Evolutionary conservation across 2,888 invertebrate genomes (phyloP).

Genomic region (Drosophila helvetica): DNA sequence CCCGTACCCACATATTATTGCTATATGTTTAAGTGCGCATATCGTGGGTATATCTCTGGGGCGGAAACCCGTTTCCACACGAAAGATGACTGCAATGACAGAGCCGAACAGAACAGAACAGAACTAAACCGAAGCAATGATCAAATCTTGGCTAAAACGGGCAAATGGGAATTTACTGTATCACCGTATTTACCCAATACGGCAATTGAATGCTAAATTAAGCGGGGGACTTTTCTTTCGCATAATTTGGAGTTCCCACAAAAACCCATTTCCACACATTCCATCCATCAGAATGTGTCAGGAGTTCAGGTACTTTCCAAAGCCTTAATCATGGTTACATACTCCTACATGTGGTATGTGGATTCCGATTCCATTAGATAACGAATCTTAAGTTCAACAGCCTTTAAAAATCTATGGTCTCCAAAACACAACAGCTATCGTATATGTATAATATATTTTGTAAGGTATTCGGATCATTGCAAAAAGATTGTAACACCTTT

Average conservation of each 20-base stretch:
- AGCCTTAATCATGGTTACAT: no score
- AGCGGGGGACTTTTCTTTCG: background rate
- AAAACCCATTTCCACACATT: background rate
- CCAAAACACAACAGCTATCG: background rate
- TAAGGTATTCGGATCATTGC: background rate
- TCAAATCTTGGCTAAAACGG: background rate
- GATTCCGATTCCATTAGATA: background rate
- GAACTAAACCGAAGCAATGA: no score
- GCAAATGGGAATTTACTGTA: no score
- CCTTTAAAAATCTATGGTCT: background rate
- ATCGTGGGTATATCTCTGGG: slow-evolving; percentile 8
- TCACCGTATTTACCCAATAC: background rate
- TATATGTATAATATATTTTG: no score
- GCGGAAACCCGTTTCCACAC: slow-evolving; percentile 27
- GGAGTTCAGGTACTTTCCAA: no score
- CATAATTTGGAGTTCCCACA: background rate
- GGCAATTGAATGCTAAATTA: background rate
- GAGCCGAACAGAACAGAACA: background rate
- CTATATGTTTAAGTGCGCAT: slow-evolving; percentile 10
- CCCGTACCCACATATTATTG: slow-evolving; percentile 1
- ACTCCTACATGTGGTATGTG: no score
- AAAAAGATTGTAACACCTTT: slow-evolving; percentile 8
- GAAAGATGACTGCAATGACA: slow-evolving; percentile 18
- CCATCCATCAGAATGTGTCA: no score
- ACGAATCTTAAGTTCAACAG: background rate